Base-by-base conservation (phyloP, 2,888 invertebrate species). In the Bimastos eiseni region DNA sequence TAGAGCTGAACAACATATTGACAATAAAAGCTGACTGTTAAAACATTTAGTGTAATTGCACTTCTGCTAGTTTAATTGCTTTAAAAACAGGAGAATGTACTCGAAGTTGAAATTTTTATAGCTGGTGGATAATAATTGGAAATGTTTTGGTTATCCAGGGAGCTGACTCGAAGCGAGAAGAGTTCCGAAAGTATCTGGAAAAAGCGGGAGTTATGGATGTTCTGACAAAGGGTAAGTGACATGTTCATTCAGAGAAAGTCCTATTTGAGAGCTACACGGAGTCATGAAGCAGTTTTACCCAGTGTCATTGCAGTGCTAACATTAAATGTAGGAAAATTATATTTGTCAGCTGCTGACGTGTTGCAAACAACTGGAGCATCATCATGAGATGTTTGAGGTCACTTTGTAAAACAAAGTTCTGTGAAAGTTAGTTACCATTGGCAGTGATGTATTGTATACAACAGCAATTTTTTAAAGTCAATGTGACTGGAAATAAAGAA, bases 141-240 rank as follows among this genome's bases (percentile, higher is more conserved):
- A n/a, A 70, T 86, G 34, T 86, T 86, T 0, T 84, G 21, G n/a
- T 33, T 89, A 70, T 90, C 55, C 90, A 93, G 93, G 90, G 92
- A 33, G 94, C 94, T 83, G 97, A 97, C 95, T 97, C 97, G 0
- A 98, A 97, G 95, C 96, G 97, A 92, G 98, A 98, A 95, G 98
- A 98, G 94, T 98, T 97, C 94, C 96, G 98, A 92, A 97, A 97
- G 93, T 98, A 98, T 94, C 95, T 98, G 92, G 98, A 98, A 95
- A 97, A 97, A 94, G 97, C 97, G 92, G 98, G 98, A 17, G 97
- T 98, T 84, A 97, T 98, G 96, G 98, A 98, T 95, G 97, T 97
- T 24, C 95, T 98, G 83, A 98, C 98, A 0, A 97, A 97, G 95
- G 92, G 91, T 90, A 88, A 37, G 86, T 70, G 30, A n/a, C 70